A percentile compares a stretch with the other conserved stretches of the same genome.
Conservation (phyloP, 2,113 vertebrate species). For the Platichthys stellatus region DNA sequence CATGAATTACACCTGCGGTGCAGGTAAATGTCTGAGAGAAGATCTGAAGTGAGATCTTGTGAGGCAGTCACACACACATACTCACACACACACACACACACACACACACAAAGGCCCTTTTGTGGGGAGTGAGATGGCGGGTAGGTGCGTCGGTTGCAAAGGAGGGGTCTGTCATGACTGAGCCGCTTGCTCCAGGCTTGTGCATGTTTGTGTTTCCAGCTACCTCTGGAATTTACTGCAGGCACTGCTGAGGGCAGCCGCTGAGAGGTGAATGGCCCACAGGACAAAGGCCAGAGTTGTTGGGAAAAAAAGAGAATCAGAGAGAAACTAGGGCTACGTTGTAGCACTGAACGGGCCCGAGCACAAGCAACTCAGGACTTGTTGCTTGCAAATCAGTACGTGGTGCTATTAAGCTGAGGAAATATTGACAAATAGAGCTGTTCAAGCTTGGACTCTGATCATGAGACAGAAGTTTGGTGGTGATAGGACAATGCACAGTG, state of each 20-base stretch:
- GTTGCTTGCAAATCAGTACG: too few species aligned
- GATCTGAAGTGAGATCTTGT: conserved; percentile 44
- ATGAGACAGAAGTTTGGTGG: too few species aligned
- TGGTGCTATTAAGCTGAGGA: too few species aligned
- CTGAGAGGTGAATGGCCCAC: conserved; percentile 70
- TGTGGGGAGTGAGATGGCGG: conserved; percentile 45
- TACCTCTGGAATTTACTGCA: conserved; percentile 84
- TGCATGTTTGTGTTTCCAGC: conserved; percentile 84
- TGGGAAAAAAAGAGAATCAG: conserved; percentile 45
- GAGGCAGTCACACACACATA: conserved; percentile 2
- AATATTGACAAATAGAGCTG: too few species aligned
- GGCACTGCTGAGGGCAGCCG: conserved; percentile 62
- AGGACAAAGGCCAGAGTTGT: conserved; percentile 77
- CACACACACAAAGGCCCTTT: conserved; percentile 63
- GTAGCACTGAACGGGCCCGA: too few species aligned
- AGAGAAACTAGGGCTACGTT: conserved; percentile 1
- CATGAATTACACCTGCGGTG: conserved; percentile 52
- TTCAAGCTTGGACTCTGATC: too few species aligned
- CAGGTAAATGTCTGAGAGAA: conserved; percentile 47
- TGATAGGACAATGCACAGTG: too few species aligned
- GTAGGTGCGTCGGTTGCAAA: conserved; percentile 38
- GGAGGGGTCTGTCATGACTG: conserved; percentile 47
- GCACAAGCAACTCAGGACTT: too few species aligned
- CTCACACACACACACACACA: not conserved
- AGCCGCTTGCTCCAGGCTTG: conserved; percentile 55